Evolutionary conservation across 1,140 invertebrate species (phyloP).

Genomic region (Drosophila subpulchrella): DNA sequence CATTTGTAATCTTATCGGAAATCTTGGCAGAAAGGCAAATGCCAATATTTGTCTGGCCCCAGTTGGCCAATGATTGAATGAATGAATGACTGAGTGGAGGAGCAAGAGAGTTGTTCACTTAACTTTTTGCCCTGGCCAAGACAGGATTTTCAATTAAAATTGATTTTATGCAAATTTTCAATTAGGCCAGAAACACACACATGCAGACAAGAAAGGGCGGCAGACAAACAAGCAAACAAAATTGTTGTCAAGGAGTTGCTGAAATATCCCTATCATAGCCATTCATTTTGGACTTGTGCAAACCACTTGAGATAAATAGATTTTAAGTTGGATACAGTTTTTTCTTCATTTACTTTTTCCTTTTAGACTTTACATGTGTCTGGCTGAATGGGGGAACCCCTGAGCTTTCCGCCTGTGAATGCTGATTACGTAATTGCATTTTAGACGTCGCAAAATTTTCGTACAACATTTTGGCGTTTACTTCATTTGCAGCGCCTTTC

Average conservation of each 20-base stretch:
- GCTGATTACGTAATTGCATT: conserved; percentile 82
- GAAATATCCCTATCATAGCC: conserved; percentile 30
- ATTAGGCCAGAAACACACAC: conserved; percentile 71
- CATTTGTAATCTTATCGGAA: conserved; percentile 39
- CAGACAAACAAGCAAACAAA: conserved; percentile 49
- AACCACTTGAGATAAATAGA: conserved; percentile 77
- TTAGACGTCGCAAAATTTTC: conserved; percentile 67
- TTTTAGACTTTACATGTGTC: neutral
- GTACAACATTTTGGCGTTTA: conserved; percentile 80
- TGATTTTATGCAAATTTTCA: conserved; percentile 83
- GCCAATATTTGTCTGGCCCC: conserved; percentile 67
- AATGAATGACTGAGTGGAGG: conserved; percentile 11
- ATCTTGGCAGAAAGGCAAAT: conserved; percentile 65
- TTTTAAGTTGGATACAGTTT: conserved; percentile 53
- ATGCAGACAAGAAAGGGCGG: conserved; percentile 11
- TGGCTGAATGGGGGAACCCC: conserved; percentile 8
- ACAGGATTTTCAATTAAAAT: conserved; percentile 81
- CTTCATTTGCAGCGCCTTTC: conserved; percentile 79
- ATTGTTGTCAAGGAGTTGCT: conserved; percentile 22
- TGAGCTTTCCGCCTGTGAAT: conserved; percentile 45
- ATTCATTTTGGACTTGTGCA: conserved; percentile 46
- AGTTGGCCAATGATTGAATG: conserved; percentile 43
- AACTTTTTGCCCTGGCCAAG: conserved; percentile 63
- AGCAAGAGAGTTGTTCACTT: conserved; percentile 68
- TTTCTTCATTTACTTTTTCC: conserved; percentile 11